Percentiles rank a stretch among this genome's conserved stretches.
Evolutionary conservation across 1,140 invertebrate species (phyloP).

Genomic region (Drosophila novamexicana): DNA sequence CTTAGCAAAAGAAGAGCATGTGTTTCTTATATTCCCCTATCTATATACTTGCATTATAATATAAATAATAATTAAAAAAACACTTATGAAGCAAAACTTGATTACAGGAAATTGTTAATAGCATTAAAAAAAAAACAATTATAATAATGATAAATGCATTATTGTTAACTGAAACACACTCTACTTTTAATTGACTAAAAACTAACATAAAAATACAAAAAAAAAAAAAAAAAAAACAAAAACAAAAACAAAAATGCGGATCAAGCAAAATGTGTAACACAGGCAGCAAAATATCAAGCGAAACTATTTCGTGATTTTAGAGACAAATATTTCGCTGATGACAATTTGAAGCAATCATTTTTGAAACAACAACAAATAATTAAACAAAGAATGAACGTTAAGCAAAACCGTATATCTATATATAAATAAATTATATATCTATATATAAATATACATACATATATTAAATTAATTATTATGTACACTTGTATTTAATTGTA

Average conservation of each 20-base stretch:
- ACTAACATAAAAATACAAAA: constrained; percentile 17
- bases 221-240: neutral
- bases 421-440: constrained; percentile 62
- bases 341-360: constrained; percentile 84
- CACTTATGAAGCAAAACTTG: constrained; percentile 82
- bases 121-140: constrained; percentile 49
- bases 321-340: constrained; percentile 84
- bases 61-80: constrained; percentile 29
- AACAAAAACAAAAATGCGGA: constrained; percentile 27
- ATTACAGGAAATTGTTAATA: constrained; percentile 82
- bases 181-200: constrained; percentile 38
- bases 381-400: constrained; percentile 35
- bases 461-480: constrained; percentile 81
- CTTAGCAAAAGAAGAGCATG: neutral
- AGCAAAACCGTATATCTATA: constrained; percentile 71
- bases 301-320: constrained; percentile 84
- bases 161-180: constrained; percentile 47
- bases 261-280: constrained; percentile 56
- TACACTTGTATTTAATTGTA: constrained; percentile 83
- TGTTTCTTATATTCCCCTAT: constrained; percentile 13
- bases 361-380: constrained; percentile 65
- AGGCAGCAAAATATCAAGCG: constrained; percentile 69
- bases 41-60: constrained; percentile 42
- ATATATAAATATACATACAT: constrained; percentile 68
- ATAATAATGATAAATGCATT: constrained; percentile 39